A percentile compares a stretch with the other conserved stretches of the same genome.
These are phyloP conservation scores for Tetropium fuscum DNA, from an alignment of 2,888 invertebrate species.

Conservation along the genomic window DNA sequence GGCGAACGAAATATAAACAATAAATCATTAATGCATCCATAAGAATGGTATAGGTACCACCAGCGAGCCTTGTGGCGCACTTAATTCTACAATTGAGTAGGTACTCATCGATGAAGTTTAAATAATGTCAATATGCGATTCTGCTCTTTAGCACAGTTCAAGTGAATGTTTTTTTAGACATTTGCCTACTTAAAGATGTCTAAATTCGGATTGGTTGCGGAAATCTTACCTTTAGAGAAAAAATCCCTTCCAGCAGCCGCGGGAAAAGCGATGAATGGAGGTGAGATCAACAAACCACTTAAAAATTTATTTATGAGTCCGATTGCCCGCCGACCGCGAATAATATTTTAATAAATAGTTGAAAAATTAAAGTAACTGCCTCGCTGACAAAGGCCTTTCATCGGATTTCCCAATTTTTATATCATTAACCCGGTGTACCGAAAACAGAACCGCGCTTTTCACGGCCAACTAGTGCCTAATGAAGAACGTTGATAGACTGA, in stretches of 20 bases:
- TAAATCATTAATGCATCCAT: no score
- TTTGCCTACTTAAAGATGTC: no score
- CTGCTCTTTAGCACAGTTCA: no score
- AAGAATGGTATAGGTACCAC: no score
- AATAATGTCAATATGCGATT: no score
- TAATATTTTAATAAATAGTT: constrained; percentile 42
- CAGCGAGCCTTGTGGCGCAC: no score
- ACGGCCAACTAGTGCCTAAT: constrained; percentile 56
- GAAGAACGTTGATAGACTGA: constrained; percentile 62
- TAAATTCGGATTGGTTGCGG: no score
- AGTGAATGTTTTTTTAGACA: no score
- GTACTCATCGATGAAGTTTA: no score
- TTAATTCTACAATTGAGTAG: no score
- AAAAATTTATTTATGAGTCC: constrained; percentile 24
- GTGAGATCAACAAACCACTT: constrained; percentile 22
- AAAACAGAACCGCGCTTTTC: constrained; percentile 47
- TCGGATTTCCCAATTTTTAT: constrained; percentile 36
- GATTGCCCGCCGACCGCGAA: constrained; percentile 10
- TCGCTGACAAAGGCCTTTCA: constrained; percentile 57
- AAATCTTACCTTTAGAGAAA: constrained; percentile 13
- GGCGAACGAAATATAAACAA: no score
- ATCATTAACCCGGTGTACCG: constrained; percentile 38
- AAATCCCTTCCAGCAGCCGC: background rate
- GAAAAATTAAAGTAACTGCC: constrained; percentile 51
- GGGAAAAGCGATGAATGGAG: background rate